Evolutionary conservation across 2,888 invertebrate species (phyloP), one percentile per base, ranked within the genome.

Genomic region (Mylabris sibirica): DNA sequence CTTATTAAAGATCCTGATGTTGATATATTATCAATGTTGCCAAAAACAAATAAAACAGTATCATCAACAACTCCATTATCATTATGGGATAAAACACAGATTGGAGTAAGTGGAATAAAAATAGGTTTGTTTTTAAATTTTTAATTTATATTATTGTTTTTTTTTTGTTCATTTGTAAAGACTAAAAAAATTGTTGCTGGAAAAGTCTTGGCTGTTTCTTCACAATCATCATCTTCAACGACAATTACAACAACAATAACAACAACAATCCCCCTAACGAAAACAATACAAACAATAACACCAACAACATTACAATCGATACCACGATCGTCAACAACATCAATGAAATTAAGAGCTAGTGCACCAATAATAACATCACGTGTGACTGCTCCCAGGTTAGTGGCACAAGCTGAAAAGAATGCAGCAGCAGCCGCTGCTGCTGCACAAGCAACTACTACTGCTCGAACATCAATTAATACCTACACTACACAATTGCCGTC

Each of bases 1-100:
- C 89, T 99, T 80, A 95, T 98, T 80, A 95, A 96, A 84, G 98
- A 99, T 87, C 96, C 97, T 5, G 98, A 99, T 77, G 94, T 94
- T 2, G 97, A 97, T 84, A 93, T 97, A 77, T 86, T 91, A 75
- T 92, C 92, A 82, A 91, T 96, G 87, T 84, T 96, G 81, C 93
- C 95, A 3, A 86, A 86, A 78, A 78, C 84, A 12, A 81, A 75
- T 59, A 87, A 89, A 81, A 86, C 88, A 60, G 85, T 88, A 44
- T 85, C 88, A 41, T 86, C 88, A 63, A 86, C 88, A 44, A n/a
- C n/a, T n/a, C 87, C 88, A 2, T 57, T 57, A 57, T 85, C 88
- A 26, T 74, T 85, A 61, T 89, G 89, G 89, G 89, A 89, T 77
- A 89, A 89, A 83, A 85, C 88, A 44, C 86, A 84, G 72, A 83